These are phyloP conservation scores for Drosophila mauritiana DNA, from an alignment of 1,140 invertebrate species.

Conservation along the genomic window DNA sequence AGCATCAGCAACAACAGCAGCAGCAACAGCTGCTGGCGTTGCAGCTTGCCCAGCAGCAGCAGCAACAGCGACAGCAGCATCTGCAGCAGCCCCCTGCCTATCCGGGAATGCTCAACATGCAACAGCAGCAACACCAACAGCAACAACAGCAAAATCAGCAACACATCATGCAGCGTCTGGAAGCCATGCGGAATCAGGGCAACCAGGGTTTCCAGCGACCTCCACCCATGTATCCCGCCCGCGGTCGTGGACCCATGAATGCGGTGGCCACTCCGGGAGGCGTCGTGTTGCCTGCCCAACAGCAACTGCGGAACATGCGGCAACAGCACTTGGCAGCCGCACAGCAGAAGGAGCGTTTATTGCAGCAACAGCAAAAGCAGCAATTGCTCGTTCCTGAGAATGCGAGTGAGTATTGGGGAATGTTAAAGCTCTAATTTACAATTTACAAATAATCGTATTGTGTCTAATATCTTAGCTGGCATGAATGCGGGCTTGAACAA, in stretches of 20 bases:
- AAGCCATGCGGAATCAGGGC: conserved; percentile 62
- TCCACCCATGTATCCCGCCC: conserved; percentile 75
- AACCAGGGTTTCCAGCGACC: conserved; percentile 79
- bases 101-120: conserved; percentile 64
- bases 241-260: conserved; percentile 72
- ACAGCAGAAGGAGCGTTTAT: conserved; percentile 86
- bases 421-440: neutral
- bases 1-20: conserved; percentile 83
- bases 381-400: conserved; percentile 89
- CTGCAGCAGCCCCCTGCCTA: conserved; percentile 80
- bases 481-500: conserved; percentile 89
- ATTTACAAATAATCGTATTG: neutral
- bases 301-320: conserved; percentile 80
- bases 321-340: conserved; percentile 80
- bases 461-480: conserved; percentile 70
- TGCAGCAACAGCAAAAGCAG: conserved; percentile 90
- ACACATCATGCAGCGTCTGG: conserved; percentile 57
- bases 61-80: conserved; percentile 88
- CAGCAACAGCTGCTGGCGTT: conserved; percentile 84
- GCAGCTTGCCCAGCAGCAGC: conserved; percentile 79
- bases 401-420: conserved; percentile 84
- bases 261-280: conserved; percentile 73
- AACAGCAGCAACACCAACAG: conserved; percentile 35
- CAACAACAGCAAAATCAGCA: conserved; percentile 54
- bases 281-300: conserved; percentile 69